Conservation (phyloP, 2,113 vertebrate species). For the Potamarius usumacintae region DNA sequence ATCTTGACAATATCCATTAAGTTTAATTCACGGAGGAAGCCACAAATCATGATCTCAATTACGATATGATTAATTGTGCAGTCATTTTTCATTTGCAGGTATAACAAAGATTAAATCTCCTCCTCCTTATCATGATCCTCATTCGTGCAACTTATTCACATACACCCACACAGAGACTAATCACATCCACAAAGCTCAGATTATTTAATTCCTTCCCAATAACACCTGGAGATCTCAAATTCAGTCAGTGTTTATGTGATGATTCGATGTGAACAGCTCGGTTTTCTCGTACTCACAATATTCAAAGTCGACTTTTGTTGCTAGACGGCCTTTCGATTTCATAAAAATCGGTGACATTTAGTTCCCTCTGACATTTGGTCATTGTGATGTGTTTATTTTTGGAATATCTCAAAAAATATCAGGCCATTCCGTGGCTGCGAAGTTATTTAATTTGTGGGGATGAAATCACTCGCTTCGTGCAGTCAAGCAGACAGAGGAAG, state of each 20-base stretch:
- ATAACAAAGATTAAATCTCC: background rate
- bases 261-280: background rate
- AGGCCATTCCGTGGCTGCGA: no score
- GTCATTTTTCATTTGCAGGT: no score
- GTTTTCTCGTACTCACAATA: background rate
- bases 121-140: background rate
- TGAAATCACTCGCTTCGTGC: no score
- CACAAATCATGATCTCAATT: background rate
- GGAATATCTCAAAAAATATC: no score
- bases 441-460: no score
- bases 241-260: background rate
- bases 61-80: conserved; percentile 3
- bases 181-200: background rate
- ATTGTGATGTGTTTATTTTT: no score
- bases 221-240: background rate
- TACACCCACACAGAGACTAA: background rate
- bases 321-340: no score
- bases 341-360: no score
- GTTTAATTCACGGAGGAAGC: background rate
- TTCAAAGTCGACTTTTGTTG: background rate
- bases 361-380: no score
- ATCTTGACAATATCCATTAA: background rate
- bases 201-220: background rate
- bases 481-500: no score
- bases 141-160: background rate